Percentiles rank a stretch among this genome's conserved stretches.
These are phyloP conservation scores for Drosophila yooni DNA, from an alignment of 2,888 invertebrate species.

Conservation along the genomic window DNA sequence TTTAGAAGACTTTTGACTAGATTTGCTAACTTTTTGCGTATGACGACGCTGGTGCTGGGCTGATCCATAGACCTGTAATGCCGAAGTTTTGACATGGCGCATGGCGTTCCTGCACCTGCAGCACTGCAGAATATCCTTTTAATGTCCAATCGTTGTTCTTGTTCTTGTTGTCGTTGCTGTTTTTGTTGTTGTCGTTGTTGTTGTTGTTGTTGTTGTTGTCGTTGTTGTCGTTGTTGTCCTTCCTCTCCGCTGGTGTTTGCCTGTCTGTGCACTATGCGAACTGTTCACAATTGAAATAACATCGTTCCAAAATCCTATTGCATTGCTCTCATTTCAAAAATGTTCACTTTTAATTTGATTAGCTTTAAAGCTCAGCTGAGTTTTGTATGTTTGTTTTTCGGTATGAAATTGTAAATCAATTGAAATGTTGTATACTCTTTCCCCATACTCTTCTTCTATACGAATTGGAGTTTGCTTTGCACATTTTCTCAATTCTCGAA, in stretches of 20 bases:
- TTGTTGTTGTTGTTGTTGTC: background rate
- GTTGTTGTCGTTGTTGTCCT: background rate
- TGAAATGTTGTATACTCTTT: slow-evolving; percentile 20
- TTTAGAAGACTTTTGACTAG: slow-evolving; percentile 9
- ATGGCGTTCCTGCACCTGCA: slow-evolving; percentile 84
- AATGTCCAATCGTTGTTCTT: slow-evolving; percentile 23
- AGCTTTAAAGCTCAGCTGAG: slow-evolving; percentile 5
- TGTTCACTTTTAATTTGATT: background rate
- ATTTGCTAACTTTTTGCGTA: slow-evolving; percentile 84
- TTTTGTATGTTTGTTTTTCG: slow-evolving; percentile 9
- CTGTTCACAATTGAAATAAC: slow-evolving; percentile 13
- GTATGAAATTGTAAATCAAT: slow-evolving; percentile 3
- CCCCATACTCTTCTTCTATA: background rate
- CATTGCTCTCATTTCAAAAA: slow-evolving; percentile 2
- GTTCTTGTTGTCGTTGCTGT: background rate
- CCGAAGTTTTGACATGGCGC: slow-evolving; percentile 91
- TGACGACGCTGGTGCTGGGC: slow-evolving; percentile 81
- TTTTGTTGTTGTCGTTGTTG: background rate
- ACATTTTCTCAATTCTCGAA: background rate
- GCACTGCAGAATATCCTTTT: slow-evolving; percentile 59
- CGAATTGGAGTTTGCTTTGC: background rate
- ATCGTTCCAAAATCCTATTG: slow-evolving; percentile 7
- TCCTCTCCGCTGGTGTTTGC: slow-evolving; percentile 1
- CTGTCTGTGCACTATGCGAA: slow-evolving; percentile 4
- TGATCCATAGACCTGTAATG: slow-evolving; percentile 90